These are phyloP conservation scores for Bathybates hornii DNA, from an alignment of 2,113 vertebrate species.

Conservation along the genomic window DNA sequence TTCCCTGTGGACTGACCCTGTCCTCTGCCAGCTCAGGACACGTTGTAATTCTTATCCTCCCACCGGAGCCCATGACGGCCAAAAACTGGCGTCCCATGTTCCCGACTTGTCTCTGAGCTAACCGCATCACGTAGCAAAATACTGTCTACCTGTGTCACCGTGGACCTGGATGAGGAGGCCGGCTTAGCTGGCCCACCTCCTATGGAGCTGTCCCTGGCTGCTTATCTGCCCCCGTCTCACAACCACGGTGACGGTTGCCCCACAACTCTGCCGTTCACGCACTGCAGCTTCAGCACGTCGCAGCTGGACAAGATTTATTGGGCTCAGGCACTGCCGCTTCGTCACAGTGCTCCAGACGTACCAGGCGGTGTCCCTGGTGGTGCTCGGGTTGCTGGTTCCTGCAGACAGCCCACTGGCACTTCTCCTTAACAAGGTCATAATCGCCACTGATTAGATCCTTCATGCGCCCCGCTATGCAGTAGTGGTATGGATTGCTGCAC, in stretches of 20 bases:
- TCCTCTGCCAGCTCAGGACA: background rate
- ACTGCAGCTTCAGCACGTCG: background rate
- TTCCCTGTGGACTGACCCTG: rapidly evolving
- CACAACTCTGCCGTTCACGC: background rate
- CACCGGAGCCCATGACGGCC: background rate
- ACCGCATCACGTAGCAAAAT: background rate
- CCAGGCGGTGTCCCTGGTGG: background rate
- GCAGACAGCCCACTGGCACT: background rate
- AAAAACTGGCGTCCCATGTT: background rate
- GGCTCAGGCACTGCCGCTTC: background rate
- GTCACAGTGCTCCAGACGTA: background rate
- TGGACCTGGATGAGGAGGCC: background rate
- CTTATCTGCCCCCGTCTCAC: background rate
- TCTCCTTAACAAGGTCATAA: background rate
- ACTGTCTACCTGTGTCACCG: background rate
- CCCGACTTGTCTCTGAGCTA: background rate
- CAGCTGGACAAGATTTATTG: background rate
- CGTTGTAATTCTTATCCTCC: background rate
- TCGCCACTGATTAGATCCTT: background rate
- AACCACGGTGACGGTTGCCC: background rate
- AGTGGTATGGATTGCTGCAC: background rate
- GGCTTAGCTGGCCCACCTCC: background rate
- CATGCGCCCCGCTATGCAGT: background rate
- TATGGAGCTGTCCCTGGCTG: background rate
- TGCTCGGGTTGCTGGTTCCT: background rate